Evolutionary conservation across 2,797 vertebrate genomes (phyloP).

Genomic region (Liasis olivaceus): DNA sequence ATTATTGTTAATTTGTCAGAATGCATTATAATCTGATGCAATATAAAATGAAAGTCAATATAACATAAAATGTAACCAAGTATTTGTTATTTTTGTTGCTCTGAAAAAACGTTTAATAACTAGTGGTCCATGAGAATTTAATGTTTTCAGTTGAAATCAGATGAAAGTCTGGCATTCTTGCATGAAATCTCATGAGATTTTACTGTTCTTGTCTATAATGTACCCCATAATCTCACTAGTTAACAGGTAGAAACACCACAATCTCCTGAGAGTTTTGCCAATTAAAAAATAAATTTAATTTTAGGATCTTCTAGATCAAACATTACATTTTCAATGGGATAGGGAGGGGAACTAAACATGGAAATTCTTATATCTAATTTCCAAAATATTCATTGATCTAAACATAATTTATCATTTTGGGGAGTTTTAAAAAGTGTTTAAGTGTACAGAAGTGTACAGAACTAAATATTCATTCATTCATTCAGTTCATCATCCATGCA

Average conservation of each 20-base stretch:
- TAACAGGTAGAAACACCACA: background rate
- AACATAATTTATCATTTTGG: background rate
- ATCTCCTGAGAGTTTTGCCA: background rate
- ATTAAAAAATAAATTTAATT: background rate
- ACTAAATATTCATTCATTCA: rapidly evolving
- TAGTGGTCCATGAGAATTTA: background rate
- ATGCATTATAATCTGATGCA: background rate
- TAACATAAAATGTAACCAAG: background rate
- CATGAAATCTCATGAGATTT: background rate
- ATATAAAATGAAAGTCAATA: background rate
- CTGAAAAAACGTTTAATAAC: rapidly evolving
- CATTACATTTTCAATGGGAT: background rate
- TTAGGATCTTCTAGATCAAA: background rate
- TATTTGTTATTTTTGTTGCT: background rate
- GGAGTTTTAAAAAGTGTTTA: background rate
- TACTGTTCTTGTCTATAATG: background rate
- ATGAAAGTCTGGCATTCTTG: background rate
- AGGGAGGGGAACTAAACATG: background rate
- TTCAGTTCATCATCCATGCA: background rate
- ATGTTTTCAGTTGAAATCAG: background rate
- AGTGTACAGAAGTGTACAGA: rapidly evolving
- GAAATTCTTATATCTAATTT: constrained; percentile 5
- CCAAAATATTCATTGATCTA: background rate
- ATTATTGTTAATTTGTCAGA: constrained; percentile 9
- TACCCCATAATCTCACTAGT: background rate